Conservation (phyloP, 2,888 invertebrate species). For the Tenthredo amoena region DNA sequence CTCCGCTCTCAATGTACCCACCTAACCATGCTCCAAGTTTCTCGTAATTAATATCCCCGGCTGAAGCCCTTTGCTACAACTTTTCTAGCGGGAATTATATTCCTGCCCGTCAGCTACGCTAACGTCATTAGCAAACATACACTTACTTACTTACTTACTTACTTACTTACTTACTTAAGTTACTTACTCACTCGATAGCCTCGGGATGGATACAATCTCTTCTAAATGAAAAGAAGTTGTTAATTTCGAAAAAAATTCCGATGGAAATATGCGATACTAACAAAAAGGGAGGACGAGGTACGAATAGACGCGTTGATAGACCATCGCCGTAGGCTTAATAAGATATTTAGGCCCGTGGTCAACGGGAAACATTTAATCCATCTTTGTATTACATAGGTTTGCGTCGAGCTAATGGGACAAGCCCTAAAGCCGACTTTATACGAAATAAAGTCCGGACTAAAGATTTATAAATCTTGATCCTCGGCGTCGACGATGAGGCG, state of each 20-base stretch:
- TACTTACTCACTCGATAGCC: neutral
- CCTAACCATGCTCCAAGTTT: constrained; percentile 13
- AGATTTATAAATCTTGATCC: constrained; percentile 71
- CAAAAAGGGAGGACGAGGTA: neutral
- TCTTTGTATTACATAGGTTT: constrained; percentile 57
- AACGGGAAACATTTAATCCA: constrained; percentile 66
- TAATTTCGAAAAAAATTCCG: neutral
- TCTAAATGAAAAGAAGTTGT: neutral
- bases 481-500: neutral
- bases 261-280: neutral
- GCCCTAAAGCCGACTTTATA: constrained; percentile 70
- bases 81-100: constrained; percentile 30
- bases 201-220: neutral
- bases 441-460: constrained; percentile 67
- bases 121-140: constrained; percentile 27
- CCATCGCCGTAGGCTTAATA: constrained; percentile 65
- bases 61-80: constrained; percentile 38
- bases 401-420: constrained; percentile 67
- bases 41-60: constrained; percentile 62
- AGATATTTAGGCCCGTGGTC: constrained; percentile 67
- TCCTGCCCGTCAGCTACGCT: constrained; percentile 21
- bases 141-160: neutral
- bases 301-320: constrained; percentile 60
- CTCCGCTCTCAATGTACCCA: neutral
- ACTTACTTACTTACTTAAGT: neutral